phyloP scores from a whole-genome alignment of 2,888 invertebrate genomes.

The Limulus polyphemus region DNA sequence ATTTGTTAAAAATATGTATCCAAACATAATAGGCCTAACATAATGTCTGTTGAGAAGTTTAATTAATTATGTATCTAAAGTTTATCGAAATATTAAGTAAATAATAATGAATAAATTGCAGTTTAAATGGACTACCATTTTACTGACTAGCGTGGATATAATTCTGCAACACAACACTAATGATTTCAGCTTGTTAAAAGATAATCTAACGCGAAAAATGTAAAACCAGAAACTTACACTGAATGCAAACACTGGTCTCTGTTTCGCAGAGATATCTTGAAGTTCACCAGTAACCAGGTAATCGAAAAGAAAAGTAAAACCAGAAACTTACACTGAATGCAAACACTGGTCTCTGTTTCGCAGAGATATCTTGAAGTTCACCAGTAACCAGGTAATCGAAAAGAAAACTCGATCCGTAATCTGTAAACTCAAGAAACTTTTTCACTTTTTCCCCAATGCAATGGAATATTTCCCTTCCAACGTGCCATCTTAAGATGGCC shows the following conservation, averaged over 20 bases:
- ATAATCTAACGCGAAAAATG: too few relatives aligned
- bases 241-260: constrained; percentile 55
- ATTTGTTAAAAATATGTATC: too few relatives aligned
- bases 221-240: constrained; percentile 45
- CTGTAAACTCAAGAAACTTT: constrained; percentile 63
- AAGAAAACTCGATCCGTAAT: constrained; percentile 68
- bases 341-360: constrained; percentile 41
- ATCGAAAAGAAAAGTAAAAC: constrained; percentile 49
- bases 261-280: constrained; percentile 32
- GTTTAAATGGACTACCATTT: too few relatives aligned
- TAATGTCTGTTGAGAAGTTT: too few relatives aligned
- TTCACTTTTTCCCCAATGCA: constrained; percentile 53
- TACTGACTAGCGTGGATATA: too few relatives aligned
- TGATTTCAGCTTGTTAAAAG: too few relatives aligned
- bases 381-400: constrained; percentile 48
- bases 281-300: constrained; percentile 28
- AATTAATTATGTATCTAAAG: too few relatives aligned
- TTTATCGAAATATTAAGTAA: too few relatives aligned
- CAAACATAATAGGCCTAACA: too few relatives aligned
- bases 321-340: constrained; percentile 61
- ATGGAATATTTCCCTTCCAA: constrained; percentile 56
- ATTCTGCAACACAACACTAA: too few relatives aligned
- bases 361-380: constrained; percentile 32
- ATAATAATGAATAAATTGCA: too few relatives aligned
- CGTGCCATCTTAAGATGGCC: constrained; percentile 41